Conservation (phyloP, 1,140 invertebrate genomes). For the Tribolium madens region DNA sequence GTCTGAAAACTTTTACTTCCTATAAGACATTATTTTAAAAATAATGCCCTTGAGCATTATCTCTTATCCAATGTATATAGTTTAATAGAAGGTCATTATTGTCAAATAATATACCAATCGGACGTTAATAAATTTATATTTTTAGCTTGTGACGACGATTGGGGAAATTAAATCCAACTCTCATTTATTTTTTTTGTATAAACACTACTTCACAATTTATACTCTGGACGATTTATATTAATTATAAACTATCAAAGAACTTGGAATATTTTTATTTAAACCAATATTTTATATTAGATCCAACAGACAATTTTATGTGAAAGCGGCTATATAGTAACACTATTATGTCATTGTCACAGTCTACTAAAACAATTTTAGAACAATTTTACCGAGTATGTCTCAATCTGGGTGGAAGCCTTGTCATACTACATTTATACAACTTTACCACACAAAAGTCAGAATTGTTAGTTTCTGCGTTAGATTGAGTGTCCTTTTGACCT, state of each 20-base stretch:
- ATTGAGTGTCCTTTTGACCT: neutral
- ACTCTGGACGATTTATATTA: no score
- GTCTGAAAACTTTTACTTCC: no score
- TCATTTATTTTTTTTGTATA: neutral
- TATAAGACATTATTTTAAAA: no score
- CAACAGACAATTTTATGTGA: neutral
- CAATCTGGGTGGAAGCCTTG: neutral
- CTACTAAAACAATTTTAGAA: neutral
- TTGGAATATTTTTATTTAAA: no score
- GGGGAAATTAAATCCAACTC: no score
- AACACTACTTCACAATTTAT: neutral
- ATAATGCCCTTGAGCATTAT: no score
- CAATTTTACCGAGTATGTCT: neutral
- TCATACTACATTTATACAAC: neutral
- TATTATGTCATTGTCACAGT: neutral
- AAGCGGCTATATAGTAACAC: neutral
- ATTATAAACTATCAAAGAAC: no score
- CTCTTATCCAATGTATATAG: no score
- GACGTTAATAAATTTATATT: no score
- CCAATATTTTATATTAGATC: neutral
- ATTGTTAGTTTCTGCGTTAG: neutral
- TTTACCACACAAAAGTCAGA: neutral
- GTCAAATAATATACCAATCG: no score
- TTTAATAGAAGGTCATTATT: no score
- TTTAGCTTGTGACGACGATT: no score